A percentile compares a stretch with the other conserved stretches of the same genome.
These are phyloP conservation scores for Drosophila acutilabella DNA, from an alignment of 2,888 invertebrate species.

Conservation along the genomic window DNA sequence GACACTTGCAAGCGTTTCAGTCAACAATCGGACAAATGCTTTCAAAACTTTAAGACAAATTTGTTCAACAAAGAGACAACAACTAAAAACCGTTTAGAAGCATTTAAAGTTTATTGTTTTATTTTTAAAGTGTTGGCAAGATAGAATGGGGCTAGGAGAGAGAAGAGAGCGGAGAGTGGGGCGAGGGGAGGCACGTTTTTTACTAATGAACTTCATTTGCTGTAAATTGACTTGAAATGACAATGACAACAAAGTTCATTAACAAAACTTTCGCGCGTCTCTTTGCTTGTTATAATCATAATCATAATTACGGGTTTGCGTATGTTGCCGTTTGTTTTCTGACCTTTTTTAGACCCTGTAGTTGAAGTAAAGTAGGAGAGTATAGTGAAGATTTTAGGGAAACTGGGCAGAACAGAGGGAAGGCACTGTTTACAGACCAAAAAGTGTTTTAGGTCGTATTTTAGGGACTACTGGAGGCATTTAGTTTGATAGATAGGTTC, in stretches of 20 bases:
- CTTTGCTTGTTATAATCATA: constrained; percentile 55
- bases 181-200: background rate
- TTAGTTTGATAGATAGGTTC: too few species aligned
- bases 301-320: constrained; percentile 55
- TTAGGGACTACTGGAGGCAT: too few species aligned
- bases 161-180: too few species aligned
- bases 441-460: too few species aligned
- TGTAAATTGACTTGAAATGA: constrained; percentile 57
- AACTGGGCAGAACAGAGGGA: too few species aligned
- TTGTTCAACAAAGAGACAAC: constrained; percentile 22
- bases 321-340: constrained; percentile 51
- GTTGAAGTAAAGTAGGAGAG: too few species aligned
- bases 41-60: background rate
- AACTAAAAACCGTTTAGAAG: constrained; percentile 43
- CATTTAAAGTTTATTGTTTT: constrained; percentile 5
- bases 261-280: constrained; percentile 59
- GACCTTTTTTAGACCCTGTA: constrained; percentile 29
- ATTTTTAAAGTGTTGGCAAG: too few species aligned
- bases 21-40: background rate
- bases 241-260: constrained; percentile 67
- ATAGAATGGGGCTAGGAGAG: too few species aligned
- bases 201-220: constrained; percentile 68
- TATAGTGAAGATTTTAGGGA: too few species aligned
- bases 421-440: too few species aligned
- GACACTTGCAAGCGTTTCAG: background rate